These are phyloP conservation scores for Pseudochirops corinnae DNA, from an alignment of 2,797 vertebrate species.

Conservation along the genomic window DNA sequence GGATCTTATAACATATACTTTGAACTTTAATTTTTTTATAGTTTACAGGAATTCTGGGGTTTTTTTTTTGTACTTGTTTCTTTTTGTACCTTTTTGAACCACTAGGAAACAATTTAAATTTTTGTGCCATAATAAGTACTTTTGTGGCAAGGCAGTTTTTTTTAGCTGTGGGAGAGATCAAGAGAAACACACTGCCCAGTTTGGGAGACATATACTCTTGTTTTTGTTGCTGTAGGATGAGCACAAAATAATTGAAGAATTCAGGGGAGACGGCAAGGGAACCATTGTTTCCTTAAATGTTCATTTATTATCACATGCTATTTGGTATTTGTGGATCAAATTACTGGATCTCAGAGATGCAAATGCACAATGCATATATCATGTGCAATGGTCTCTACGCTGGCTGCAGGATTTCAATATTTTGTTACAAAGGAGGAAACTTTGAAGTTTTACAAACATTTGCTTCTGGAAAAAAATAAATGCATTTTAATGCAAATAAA, in stretches of 20 bases:
- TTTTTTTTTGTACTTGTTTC: constrained; percentile 85
- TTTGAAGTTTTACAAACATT: constrained; percentile 88
- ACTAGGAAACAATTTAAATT: constrained; percentile 84
- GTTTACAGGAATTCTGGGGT: constrained; percentile 83
- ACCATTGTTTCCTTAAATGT: constrained; percentile 82
- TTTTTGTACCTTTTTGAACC: constrained; percentile 83
- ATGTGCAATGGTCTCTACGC: constrained; percentile 83
- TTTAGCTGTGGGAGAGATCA: constrained; percentile 82
- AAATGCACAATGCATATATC: constrained; percentile 83
- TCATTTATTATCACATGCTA: constrained; percentile 86
- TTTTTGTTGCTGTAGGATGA: constrained; percentile 82
- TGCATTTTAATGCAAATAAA: constrained; percentile 88
- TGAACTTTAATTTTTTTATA: constrained; percentile 84
- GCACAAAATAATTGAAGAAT: constrained; percentile 81
- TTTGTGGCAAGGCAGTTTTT: constrained; percentile 87
- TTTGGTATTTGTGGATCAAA: constrained; percentile 84
- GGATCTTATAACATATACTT: constrained; percentile 85
- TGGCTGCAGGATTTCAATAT: constrained; percentile 82
- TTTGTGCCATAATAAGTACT: constrained; percentile 88
- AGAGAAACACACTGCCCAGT: constrained; percentile 77
- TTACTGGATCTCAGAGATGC: constrained; percentile 49
- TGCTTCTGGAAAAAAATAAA: constrained; percentile 85
- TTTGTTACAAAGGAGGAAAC: constrained; percentile 87
- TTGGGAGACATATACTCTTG: constrained; percentile 74
- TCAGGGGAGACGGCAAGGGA: constrained; percentile 79